Base-by-base conservation (phyloP, 2,888 invertebrate genomes). In the Orthosia gothica region DNA sequence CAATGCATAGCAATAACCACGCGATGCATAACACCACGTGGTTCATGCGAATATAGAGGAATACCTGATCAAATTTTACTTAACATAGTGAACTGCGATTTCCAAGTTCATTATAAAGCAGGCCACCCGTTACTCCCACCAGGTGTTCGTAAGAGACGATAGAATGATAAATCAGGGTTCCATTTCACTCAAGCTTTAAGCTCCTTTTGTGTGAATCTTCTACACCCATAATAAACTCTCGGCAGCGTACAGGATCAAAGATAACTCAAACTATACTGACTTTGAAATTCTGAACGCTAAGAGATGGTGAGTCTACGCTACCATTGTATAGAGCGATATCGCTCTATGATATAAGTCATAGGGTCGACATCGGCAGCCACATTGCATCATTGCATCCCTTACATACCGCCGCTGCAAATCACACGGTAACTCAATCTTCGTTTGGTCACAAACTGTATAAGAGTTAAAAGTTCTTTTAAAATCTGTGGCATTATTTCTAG, bases 311-410 rank as follows among this genome's bases (percentile, higher is more conserved):
- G 63, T 40, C 67, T 70, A 70, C 20, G 15, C 5, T n/a, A 20
- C 40, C 13, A 57, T 61, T 15, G 59, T 65, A 68, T 23, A 68
- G 13, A n/a, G 54, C 20, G 32, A 76, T 63, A 59, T 69, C 23
- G 47, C 15, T 54, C 7, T 66, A 62, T 2, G 26, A 5, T 15
- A 59, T 66, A 20, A 59, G 50, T 69, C 76, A 63, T 63, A 76
- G 15, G 32, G 50, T 58, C 11, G 50, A 80, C 15, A 63, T 67
- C 70, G 52, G 72, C 69, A 50, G n/a, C n/a, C n/a, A n/a, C n/a
- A n/a, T n/a, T n/a, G n/a, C n/a, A n/a, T n/a, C n/a, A n/a, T n/a
- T n/a, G n/a, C n/a, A n/a, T n/a, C n/a, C n/a, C n/a, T n/a, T n/a
- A n/a, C n/a, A n/a, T n/a, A n/a, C 32, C 32, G 32, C 32, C 7